phyloP scores from a whole-genome alignment of 2,797 vertebrate species.

The Rhinella marina region DNA sequence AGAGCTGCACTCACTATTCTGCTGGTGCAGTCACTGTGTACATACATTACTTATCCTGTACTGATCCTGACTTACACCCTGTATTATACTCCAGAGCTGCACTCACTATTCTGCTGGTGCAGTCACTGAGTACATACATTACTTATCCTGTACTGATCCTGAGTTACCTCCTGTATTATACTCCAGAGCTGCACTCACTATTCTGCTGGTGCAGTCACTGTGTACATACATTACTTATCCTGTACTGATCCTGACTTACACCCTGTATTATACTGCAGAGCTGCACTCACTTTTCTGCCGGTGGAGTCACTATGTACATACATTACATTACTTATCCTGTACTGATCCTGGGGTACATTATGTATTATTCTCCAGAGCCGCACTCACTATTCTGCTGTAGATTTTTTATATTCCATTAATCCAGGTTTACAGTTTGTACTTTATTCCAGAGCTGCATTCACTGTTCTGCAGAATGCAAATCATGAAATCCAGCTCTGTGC shows the following conservation, averaged over 20 bases:
- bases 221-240: slow-evolving; percentile 8
- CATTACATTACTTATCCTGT: neutral
- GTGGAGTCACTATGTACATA: neutral
- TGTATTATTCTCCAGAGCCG: no score
- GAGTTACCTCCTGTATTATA: neutral
- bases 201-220: neutral
- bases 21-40: neutral
- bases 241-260: no score
- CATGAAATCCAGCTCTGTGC: no score
- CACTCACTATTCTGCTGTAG: no score
- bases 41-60: neutral
- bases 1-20: neutral
- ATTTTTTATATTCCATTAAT: no score
- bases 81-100: neutral
- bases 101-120: neutral
- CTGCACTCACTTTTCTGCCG: neutral
- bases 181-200: slow-evolving; percentile 3
- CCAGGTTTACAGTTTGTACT: no score
- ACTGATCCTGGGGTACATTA: no score
- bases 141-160: neutral
- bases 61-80: neutral
- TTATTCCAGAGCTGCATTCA: no score
- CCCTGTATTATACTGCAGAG: neutral
- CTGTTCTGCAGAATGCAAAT: no score
- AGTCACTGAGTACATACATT: slow-evolving; percentile 1